Base-by-base conservation (phyloP, 2,113 vertebrate genomes). In the Rhizomys pruinosus region DNA sequence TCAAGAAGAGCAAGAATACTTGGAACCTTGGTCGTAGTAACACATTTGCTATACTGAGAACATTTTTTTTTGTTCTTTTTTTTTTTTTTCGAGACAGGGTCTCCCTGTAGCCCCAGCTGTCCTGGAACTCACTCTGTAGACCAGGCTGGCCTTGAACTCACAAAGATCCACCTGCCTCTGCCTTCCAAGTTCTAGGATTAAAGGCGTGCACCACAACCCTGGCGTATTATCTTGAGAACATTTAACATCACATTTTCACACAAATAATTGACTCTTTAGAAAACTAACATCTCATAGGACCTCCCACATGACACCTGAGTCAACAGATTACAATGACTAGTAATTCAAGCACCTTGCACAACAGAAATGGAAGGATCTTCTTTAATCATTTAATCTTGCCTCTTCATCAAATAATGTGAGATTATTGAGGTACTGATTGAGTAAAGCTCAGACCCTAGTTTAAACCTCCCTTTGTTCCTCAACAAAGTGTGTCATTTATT, bases 211-310 rank as follows among this genome's bases (percentile, higher is more conserved):
- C n/a, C n/a, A n/a, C n/a, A n/a, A n/a, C n/a, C n/a, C n/a, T n/a
- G n/a, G n/a, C n/a, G n/a, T n/a, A n/a, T n/a, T n/a, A n/a, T n/a
- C n/a, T n/a, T n/a, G n/a, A n/a, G n/a, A n/a, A n/a, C n/a, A n/a
- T n/a, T n/a, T n/a, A n/a, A n/a, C n/a, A 87, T 55, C 55, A 89
- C 34, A 74, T 88, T 88, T 55, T n/a, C 44, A 85, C 59, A 92
- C 23, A 96, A 25, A 93, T 42, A 93, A 92, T 27, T 94, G 64
- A 66, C 68, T 73, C 74, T 96, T 87, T 59, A 59, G 47, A 94
- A 96, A 94, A 92, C 63, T 52, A 90, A 61, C 93, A 37, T 68
- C 55, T 92, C 77, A 69, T 61, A 59, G 34, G 69, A 84, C 87
- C 94, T 88, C 77, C 63, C 57, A 78, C 79, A 94, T 96, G 59